Evolutionary conservation across 2,113 vertebrate species (phyloP), one percentile per base, ranked within the genome.

Genomic region (Carettochelys insculpta): DNA sequence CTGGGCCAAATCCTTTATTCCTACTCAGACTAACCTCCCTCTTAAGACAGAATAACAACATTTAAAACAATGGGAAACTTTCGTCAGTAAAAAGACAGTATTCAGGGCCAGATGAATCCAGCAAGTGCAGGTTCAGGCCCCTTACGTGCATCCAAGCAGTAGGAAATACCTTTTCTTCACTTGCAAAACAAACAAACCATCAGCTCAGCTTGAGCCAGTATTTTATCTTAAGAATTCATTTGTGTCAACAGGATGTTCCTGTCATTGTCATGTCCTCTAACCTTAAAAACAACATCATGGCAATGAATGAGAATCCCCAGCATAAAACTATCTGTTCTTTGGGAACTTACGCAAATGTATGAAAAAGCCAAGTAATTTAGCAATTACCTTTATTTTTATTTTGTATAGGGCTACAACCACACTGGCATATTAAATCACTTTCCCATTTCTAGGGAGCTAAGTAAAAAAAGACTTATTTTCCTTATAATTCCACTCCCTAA

Each of bases 161-260:
- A 45, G 56, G 45, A 88, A 31, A 48, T 68, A 68, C 6, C 24
- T 53, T 43, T 31, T 53, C 8, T 31, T 45, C 47, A 58, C 14
- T 58, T 77, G 53, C 9, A 56, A n/a, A n/a, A n/a, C n/a, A 77
- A 58, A 47, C 13, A 85, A 68, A 14, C 22, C 27, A 73, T 80
- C 22, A 12, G 25, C n/a, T 61, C 29, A 53, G 20, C 8, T 29
- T 31, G 24, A 52, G 38, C 48, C 65, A 78, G 83, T 29, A n/a
- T 47, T 77, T 77, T n/a, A 38, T 93, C 83, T 92, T 61, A 93
- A 89, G 91, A 95, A 92, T 94, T 88, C 87, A 29, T 45, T 94
- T 79, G 82, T 86, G 54, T 86, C 50, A 14, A 75, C 75, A 90
- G 82, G 77, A 86, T 90, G 58, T 86, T 92, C 82, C 92, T 93